Percentiles rank a stretch among this genome's conserved stretches.
Evolutionary conservation across 2,888 invertebrate species (phyloP).

Genomic region (Apeira syringaria): DNA sequence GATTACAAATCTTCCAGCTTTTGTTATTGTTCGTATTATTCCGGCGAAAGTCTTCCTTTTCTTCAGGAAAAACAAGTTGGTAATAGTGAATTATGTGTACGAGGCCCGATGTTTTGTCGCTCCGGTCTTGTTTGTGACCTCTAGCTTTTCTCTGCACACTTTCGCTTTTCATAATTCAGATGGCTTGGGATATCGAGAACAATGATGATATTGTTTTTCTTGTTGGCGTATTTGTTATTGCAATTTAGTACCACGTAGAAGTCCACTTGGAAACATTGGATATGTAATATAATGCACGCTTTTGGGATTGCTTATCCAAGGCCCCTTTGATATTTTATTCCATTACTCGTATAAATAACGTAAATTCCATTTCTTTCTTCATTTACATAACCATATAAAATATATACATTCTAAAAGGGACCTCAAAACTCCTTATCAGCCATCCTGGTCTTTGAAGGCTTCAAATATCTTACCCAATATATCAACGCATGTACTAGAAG

Average conservation of each 20-base stretch:
- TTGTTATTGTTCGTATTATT: slow-evolving; percentile 31
- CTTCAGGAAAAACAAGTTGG: slow-evolving; percentile 58
- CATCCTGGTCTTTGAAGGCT: slow-evolving; percentile 32
- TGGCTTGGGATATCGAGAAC: slow-evolving; percentile 16
- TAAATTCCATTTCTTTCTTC: not conserved
- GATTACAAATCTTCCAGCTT: slow-evolving; percentile 49
- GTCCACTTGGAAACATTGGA: not conserved
- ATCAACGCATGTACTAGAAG: slow-evolving; percentile 54
- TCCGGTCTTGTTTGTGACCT: slow-evolving; percentile 13
- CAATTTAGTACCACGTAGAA: slow-evolving; percentile 1
- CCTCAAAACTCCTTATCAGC: slow-evolving; percentile 16
- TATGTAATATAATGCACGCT: slow-evolving; percentile 1
- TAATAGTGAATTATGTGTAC: slow-evolving; percentile 63
- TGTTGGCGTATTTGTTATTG: slow-evolving; percentile 15
- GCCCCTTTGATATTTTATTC: not conserved
- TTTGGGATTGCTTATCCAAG: not conserved
- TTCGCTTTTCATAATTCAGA: slow-evolving; percentile 24
- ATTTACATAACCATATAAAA: not conserved
- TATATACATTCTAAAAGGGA: slow-evolving; percentile 13
- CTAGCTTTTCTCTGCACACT: slow-evolving; percentile 8
- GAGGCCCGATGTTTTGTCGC: slow-evolving; percentile 24
- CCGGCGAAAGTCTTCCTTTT: slow-evolving; percentile 19
- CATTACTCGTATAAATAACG: not conserved
- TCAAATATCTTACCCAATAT: slow-evolving; percentile 57
- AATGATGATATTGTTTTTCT: slow-evolving; percentile 19